Percentiles rank a stretch among this genome's conserved stretches.
Conservation (phyloP, 2,113 vertebrate genomes). For the Dromas ardeola region DNA sequence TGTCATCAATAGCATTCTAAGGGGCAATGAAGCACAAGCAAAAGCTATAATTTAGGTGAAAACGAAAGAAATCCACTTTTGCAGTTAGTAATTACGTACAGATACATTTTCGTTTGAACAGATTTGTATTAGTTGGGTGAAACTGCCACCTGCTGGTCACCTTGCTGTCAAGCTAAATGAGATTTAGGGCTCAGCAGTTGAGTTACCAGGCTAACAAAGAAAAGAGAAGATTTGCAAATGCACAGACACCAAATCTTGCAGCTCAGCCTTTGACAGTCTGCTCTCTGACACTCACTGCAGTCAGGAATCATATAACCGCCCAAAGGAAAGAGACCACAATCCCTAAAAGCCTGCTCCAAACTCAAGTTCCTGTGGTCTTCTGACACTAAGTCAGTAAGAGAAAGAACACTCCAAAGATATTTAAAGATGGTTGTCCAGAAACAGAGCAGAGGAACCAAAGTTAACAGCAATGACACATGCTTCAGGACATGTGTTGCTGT, state of each 20-base stretch:
- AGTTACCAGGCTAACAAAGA: not conserved
- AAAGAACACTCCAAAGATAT: not conserved
- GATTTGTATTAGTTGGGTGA: not conserved
- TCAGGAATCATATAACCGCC: not conserved
- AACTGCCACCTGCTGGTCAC: slow-evolving; percentile 39
- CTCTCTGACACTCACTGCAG: not conserved
- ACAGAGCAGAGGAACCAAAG: not conserved
- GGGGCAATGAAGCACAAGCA: fast-evolving
- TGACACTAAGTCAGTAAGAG: not conserved
- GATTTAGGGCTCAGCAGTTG: not conserved
- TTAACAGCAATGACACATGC: not conserved
- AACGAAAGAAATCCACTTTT: fast-evolving
- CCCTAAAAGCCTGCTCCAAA: not conserved
- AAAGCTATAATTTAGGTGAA: fast-evolving
- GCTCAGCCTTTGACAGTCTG: not conserved
- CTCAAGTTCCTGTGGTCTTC: not conserved
- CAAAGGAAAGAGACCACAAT: not conserved
- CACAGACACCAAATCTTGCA: too few species aligned
- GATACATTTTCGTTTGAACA: fast-evolving
- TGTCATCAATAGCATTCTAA: fast-evolving
- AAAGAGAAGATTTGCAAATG: not conserved
- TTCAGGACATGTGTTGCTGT: fast-evolving
- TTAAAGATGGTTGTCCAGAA: not conserved
- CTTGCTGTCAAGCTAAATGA: fast-evolving
- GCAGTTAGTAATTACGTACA: fast-evolving